phyloP scores from a whole-genome alignment of 2,888 invertebrate genomes.

The Caenorhabditis plicata region DNA sequence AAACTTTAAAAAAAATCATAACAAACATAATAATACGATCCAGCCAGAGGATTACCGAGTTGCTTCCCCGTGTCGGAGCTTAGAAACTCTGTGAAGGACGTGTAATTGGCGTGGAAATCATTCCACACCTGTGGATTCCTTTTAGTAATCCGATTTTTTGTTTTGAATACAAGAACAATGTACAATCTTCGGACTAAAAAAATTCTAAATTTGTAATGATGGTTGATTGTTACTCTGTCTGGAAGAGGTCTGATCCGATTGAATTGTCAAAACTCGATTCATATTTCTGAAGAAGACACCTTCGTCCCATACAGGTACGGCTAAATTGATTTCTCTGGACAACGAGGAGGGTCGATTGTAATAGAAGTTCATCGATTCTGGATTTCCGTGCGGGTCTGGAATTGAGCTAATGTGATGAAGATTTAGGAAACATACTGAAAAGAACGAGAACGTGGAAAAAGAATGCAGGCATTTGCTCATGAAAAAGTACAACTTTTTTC shows the following conservation, averaged over 20 bases:
- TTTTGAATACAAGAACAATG: slow-evolving; percentile 55
- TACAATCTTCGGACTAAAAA: slow-evolving; percentile 50
- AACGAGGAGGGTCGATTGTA: slow-evolving; percentile 53
- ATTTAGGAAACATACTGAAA: slow-evolving; percentile 35
- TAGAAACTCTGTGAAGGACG: slow-evolving; percentile 51
- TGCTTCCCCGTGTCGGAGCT: slow-evolving; percentile 50
- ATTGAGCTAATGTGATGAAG: background rate
- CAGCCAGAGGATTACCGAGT: slow-evolving; percentile 46
- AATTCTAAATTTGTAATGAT: background rate
- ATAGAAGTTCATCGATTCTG: slow-evolving; percentile 55
- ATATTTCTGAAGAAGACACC: slow-evolving; percentile 55
- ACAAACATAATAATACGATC: slow-evolving; percentile 47
- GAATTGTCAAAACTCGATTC: slow-evolving; percentile 52
- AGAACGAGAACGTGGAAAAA: slow-evolving; percentile 51
- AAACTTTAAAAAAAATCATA: slow-evolving; percentile 4
- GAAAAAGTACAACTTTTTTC: slow-evolving; percentile 46
- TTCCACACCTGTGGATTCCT: slow-evolving; percentile 47
- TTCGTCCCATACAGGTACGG: slow-evolving; percentile 54
- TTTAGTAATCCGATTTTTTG: slow-evolving; percentile 41
- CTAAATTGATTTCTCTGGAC: slow-evolving; percentile 45
- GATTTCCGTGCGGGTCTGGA: slow-evolving; percentile 56
- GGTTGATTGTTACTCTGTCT: slow-evolving; percentile 31
- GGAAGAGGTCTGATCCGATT: slow-evolving; percentile 50
- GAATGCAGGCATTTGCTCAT: slow-evolving; percentile 46
- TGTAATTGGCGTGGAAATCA: slow-evolving; percentile 54